phyloP scores from a whole-genome alignment of 1,140 invertebrate species.

The Drosophila nebulosa region DNA sequence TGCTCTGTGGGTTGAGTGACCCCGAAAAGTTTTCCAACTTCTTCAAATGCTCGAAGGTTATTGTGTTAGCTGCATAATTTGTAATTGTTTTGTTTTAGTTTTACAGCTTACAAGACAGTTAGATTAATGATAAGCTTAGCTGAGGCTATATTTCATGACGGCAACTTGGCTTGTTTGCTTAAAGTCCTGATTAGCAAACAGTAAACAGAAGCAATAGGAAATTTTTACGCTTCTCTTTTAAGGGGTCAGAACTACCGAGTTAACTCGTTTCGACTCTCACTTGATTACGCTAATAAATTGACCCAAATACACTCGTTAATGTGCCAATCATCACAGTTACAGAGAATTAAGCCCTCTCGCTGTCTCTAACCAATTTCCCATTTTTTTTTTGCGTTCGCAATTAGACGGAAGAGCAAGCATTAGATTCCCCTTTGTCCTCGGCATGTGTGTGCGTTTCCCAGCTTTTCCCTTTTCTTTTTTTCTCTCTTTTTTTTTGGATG shows the following conservation, averaged over 20 bases:
- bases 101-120: constrained; percentile 33
- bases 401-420: constrained; percentile 35
- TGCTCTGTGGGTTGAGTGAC: constrained; percentile 14
- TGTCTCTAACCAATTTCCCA: background rate
- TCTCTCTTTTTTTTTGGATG: background rate
- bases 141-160: background rate
- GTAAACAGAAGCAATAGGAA: background rate
- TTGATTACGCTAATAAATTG: constrained; percentile 22
- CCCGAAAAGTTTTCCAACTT: constrained; percentile 37
- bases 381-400: constrained; percentile 43
- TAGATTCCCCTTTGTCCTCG: constrained; percentile 23
- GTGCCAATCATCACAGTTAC: constrained; percentile 8
- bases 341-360: constrained; percentile 3
- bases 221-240: background rate
- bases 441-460: background rate
- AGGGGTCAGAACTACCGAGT: background rate
- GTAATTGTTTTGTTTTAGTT: constrained; percentile 16
- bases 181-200: background rate
- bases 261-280: background rate
- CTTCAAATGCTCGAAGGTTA: constrained; percentile 34
- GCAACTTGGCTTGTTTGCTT: background rate
- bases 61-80: constrained; percentile 43
- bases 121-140: constrained; percentile 40
- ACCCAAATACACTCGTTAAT: constrained; percentile 23
- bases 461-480: background rate